phyloP scores from a whole-genome alignment of 2,888 invertebrate genomes.

The Sinelater perroti region DNA sequence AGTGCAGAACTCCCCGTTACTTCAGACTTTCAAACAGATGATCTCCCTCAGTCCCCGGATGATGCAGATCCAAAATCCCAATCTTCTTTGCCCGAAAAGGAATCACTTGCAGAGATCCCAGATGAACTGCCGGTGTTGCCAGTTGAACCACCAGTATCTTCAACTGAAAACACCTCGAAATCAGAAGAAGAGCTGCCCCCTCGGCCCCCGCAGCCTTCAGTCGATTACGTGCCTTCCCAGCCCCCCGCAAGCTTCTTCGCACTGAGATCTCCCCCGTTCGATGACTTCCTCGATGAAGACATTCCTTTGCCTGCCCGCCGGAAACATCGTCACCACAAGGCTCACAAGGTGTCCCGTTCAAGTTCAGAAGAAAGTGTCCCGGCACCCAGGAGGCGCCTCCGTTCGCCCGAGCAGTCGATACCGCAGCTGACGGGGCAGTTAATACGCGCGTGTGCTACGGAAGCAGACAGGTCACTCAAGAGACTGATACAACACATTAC shows the following conservation, averaged over 20 bases:
- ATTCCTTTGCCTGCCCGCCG: slow-evolving; percentile 61
- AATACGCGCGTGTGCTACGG: slow-evolving; percentile 72
- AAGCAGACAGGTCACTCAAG: slow-evolving; percentile 71
- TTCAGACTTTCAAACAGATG: background rate
- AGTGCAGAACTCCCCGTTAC: slow-evolving; percentile 14
- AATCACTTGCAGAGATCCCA: background rate
- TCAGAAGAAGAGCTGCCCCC: slow-evolving; percentile 56
- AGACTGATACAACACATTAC: slow-evolving; percentile 74
- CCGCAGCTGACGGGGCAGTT: slow-evolving; percentile 76
- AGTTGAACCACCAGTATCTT: slow-evolving; percentile 12
- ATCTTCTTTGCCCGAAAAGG: background rate
- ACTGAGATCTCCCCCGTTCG: slow-evolving; percentile 53
- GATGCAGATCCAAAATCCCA: background rate
- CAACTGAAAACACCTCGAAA: slow-evolving; percentile 27
- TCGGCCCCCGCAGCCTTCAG: slow-evolving; percentile 58
- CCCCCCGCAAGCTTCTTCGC: slow-evolving; percentile 59
- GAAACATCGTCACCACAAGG: slow-evolving; percentile 58
- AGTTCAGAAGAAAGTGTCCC: slow-evolving; percentile 49
- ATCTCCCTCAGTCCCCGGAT: too few relatives aligned
- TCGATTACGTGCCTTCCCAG: slow-evolving; percentile 56
- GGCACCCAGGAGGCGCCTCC: slow-evolving; percentile 44
- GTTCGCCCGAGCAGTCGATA: slow-evolving; percentile 71
- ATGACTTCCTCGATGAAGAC: slow-evolving; percentile 55
- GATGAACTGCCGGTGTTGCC: background rate
- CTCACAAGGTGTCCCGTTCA: slow-evolving; percentile 49